These are phyloP conservation scores for Bergia puertoricense DNA, from an alignment of 92 coral and sea anemone genomes.

Conservation along the genomic window DNA sequence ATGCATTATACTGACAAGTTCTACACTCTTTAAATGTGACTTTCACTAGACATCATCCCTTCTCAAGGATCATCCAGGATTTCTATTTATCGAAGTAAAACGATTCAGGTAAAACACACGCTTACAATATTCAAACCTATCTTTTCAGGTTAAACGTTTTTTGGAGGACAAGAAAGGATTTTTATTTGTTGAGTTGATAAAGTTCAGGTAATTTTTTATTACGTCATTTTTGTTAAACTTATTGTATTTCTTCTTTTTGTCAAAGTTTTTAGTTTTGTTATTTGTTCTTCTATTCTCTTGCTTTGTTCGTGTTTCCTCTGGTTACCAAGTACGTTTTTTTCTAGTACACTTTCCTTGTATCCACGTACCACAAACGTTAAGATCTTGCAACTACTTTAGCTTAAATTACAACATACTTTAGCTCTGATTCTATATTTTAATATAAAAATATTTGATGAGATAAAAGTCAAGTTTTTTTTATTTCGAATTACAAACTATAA, in stretches of 20 bases:
- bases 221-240: not conserved
- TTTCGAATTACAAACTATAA: too few species aligned
- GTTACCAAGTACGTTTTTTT: too few species aligned
- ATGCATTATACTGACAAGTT: not conserved
- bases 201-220: conserved; percentile 19
- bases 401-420: not conserved
- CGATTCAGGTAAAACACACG: not conserved
- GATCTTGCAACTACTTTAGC: too few species aligned
- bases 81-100: not conserved
- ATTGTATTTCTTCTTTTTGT: not conserved
- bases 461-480: not conserved
- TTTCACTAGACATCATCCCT: conserved; percentile 3
- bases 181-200: conserved; percentile 28
- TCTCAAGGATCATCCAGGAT: not conserved
- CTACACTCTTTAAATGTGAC: not conserved
- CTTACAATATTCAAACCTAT: not conserved
- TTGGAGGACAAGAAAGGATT: conserved; percentile 29
- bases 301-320: not conserved
- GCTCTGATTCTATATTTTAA: not conserved
- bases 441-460: not conserved
- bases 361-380: too few species aligned
- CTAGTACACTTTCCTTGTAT: too few species aligned
- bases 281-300: not conserved
- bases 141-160: conserved; percentile 21
- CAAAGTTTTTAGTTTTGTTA: not conserved